Percentiles rank a stretch among this genome's conserved stretches.
phyloP scores from a whole-genome alignment of 2,797 vertebrate species.

The Thunnus albacares region DNA sequence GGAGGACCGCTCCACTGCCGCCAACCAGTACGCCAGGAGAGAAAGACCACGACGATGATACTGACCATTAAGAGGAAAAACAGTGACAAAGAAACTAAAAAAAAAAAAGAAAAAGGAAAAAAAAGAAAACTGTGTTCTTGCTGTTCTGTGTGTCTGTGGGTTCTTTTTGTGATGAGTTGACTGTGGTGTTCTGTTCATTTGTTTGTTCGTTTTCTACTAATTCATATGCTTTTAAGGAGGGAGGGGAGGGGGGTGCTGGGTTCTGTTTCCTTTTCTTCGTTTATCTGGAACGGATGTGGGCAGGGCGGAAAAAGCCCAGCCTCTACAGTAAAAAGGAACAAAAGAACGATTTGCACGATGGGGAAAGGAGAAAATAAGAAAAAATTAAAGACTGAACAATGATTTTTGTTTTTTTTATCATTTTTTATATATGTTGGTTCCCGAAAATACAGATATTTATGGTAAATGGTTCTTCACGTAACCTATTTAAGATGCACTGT shows the following conservation, averaged over 20 bases:
- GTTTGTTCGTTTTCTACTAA: slow-evolving; percentile 86
- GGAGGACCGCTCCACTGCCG: slow-evolving; percentile 59
- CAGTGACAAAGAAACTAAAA: slow-evolving; percentile 66
- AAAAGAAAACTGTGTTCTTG: slow-evolving; percentile 85
- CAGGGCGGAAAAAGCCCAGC: slow-evolving; percentile 48
- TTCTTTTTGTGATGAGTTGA: slow-evolving; percentile 89
- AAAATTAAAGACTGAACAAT: slow-evolving; percentile 79
- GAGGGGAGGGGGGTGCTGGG: slow-evolving; percentile 57
- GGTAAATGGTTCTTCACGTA: slow-evolving; percentile 88
- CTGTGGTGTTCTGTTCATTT: slow-evolving; percentile 86
- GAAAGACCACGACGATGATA: slow-evolving; percentile 67
- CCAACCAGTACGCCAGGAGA: slow-evolving; percentile 73
- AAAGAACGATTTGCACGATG: slow-evolving; percentile 72
- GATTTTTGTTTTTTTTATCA: slow-evolving; percentile 63
- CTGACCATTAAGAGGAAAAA: slow-evolving; percentile 69
- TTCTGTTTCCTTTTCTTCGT: slow-evolving; percentile 75
- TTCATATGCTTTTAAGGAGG: slow-evolving; percentile 79
- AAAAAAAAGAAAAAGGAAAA: slow-evolving; percentile 59
- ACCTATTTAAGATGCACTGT: slow-evolving; percentile 91
- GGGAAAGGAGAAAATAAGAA: slow-evolving; percentile 69
- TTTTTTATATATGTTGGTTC: slow-evolving; percentile 88
- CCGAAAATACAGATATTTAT: slow-evolving; percentile 88
- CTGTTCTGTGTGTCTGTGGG: slow-evolving; percentile 88
- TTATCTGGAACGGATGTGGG: slow-evolving; percentile 55
- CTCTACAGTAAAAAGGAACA: slow-evolving; percentile 60